Percentiles rank a stretch among this genome's conserved stretches.
Evolutionary conservation across 2,797 vertebrate genomes (phyloP).

Genomic region (Schizopygopsis malacanthus): DNA sequence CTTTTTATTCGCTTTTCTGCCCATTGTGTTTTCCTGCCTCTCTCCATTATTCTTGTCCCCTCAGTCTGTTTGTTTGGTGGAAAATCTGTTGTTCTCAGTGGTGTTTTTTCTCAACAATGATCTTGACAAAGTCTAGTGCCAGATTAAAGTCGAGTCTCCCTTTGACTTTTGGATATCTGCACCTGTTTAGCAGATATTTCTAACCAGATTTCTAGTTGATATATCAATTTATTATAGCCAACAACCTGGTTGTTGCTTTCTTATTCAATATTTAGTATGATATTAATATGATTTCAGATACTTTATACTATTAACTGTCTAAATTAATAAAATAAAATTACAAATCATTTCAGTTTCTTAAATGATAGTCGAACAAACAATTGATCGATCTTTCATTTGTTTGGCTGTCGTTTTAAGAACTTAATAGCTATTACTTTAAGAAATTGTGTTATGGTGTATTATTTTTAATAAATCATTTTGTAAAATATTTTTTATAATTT

Average conservation of each 20-base stretch:
- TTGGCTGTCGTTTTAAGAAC: too few species aligned
- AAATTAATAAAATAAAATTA: too few species aligned
- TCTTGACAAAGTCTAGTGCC: background rate
- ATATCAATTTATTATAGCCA: background rate
- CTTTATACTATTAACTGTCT: too few species aligned
- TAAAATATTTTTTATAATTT: too few species aligned
- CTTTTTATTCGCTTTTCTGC: slow-evolving; percentile 12
- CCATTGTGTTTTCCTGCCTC: slow-evolving; percentile 8
- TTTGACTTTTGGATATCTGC: background rate
- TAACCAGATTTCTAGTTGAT: background rate
- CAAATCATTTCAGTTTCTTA: too few species aligned
- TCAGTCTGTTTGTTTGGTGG: slow-evolving; percentile 31
- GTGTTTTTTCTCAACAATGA: background rate
- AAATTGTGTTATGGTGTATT: too few species aligned
- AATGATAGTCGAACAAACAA: too few species aligned
- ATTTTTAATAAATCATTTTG: too few species aligned
- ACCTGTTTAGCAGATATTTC: background rate
- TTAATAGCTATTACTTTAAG: too few species aligned
- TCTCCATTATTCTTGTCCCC: slow-evolving; percentile 17
- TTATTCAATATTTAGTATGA: background rate
- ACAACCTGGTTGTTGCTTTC: background rate
- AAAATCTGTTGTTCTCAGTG: background rate
- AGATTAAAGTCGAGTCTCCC: background rate
- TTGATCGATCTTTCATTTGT: too few species aligned
- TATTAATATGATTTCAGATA: too few species aligned